A percentile compares a stretch with the other conserved stretches of the same genome.
Evolutionary conservation across 2,113 vertebrate genomes (phyloP).

Genomic region (Ophiodon elongatus): DNA sequence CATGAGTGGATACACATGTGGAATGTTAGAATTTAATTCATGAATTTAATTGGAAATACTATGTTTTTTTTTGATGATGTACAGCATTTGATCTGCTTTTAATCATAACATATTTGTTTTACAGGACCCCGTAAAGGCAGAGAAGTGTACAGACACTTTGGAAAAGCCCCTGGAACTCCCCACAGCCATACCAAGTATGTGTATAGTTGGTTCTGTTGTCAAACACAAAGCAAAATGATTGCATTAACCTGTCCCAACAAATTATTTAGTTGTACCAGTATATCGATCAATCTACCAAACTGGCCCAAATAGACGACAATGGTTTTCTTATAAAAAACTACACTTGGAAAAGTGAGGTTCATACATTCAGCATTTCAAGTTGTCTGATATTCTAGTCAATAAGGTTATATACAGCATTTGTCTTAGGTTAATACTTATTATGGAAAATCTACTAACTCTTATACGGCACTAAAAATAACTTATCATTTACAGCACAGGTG

Average conservation of each 20-base stretch:
- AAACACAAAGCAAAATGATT: not conserved
- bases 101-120: not conserved
- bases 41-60: not conserved
- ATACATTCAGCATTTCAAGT: not conserved
- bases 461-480: not conserved
- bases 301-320: no score
- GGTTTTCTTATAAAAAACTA: not conserved
- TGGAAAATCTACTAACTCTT: no score
- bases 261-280: not conserved
- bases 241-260: not conserved
- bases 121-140: constrained; percentile 92
- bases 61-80: not conserved
- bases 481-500: not conserved
- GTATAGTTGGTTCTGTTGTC: not conserved
- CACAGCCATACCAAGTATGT: constrained; percentile 95
- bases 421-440: no score
- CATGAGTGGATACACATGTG: not conserved
- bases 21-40: not conserved
- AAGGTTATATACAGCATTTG: not conserved
- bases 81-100: not conserved
- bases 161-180: constrained; percentile 92
- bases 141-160: constrained; percentile 94
- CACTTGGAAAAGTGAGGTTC: not conserved
- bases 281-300: not conserved
- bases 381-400: not conserved